A percentile compares a stretch with the other conserved stretches of the same genome.
These are phyloP conservation scores for Seriola aureovittata DNA, from an alignment of 2,113 vertebrate species.

Conservation along the genomic window DNA sequence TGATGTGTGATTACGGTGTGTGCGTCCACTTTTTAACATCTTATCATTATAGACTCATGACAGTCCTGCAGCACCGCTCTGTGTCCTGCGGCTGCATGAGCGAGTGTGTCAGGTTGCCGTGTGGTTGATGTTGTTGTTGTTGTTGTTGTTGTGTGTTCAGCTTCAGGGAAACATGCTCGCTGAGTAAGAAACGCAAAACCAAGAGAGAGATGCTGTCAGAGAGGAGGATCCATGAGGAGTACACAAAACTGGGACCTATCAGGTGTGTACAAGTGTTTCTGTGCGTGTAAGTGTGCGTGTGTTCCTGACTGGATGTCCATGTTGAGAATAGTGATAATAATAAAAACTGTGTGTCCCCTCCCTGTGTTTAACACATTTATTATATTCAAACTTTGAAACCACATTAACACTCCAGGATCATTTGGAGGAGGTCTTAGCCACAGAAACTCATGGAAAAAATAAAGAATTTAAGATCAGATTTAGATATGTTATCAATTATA, in stretches of 20 bases:
- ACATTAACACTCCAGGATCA: no score
- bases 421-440: no score
- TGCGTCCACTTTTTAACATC: background rate
- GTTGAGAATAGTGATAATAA: no score
- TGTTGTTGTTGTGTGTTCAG: constrained; percentile 76
- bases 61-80: constrained; percentile 23
- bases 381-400: no score
- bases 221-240: constrained; percentile 95
- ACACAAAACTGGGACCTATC: constrained; percentile 92
- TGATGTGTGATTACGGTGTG: constrained; percentile 25
- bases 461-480: background rate
- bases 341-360: no score
- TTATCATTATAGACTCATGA: constrained; percentile 53
- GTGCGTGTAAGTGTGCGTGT: background rate
- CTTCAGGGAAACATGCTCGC: constrained; percentile 97
- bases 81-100: background rate
- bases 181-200: constrained; percentile 97
- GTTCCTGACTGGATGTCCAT: no score
- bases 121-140: constrained; percentile 9
- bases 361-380: no score
- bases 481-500: background rate
- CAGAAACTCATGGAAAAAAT: no score
- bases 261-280: constrained; percentile 81
- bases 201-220: constrained; percentile 94
- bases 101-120: background rate